These are phyloP conservation scores for Montipora cactus DNA, from an alignment of 64 coral and sea anemone genomes.

Conservation along the genomic window DNA sequence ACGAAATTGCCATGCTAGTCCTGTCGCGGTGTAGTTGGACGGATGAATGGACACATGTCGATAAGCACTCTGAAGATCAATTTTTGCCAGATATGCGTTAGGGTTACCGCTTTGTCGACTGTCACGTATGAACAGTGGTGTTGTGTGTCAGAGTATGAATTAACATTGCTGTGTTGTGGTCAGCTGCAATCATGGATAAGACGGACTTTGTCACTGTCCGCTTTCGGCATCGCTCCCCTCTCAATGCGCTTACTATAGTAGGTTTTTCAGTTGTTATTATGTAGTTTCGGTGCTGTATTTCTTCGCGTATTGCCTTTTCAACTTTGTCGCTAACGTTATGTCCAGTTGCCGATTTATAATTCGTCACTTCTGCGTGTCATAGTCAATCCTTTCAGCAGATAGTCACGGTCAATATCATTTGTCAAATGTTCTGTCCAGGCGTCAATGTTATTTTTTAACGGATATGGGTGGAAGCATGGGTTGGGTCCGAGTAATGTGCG, in stretches of 20 bases:
- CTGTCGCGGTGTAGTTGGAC: conserved; percentile 31
- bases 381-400: background rate
- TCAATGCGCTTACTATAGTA: conserved; percentile 61
- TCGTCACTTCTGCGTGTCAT: background rate
- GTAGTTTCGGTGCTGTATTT: conserved; percentile 41
- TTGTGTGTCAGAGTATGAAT: background rate
- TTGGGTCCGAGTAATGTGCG: background rate
- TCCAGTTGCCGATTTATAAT: conserved; percentile 55
- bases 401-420: conserved; percentile 13
- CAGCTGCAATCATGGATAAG: conserved; percentile 61
- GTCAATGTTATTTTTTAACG: conserved; percentile 9
- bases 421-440: conserved; percentile 10
- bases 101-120: background rate
- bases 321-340: background rate
- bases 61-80: conserved; percentile 60
- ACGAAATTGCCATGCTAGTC: conserved; percentile 36
- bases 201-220: conserved; percentile 26
- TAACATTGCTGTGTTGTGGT: background rate
- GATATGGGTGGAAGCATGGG: conserved; percentile 13
- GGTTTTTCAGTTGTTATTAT: conserved; percentile 46
- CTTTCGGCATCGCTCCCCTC: conserved; percentile 52
- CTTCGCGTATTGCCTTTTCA: background rate
- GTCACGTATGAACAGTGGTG: background rate
- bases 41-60: conserved; percentile 57
- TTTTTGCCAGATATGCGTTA: background rate